Base-by-base conservation (phyloP, 2,888 invertebrate species). In the Parapristionchus giblindavisi region DNA sequence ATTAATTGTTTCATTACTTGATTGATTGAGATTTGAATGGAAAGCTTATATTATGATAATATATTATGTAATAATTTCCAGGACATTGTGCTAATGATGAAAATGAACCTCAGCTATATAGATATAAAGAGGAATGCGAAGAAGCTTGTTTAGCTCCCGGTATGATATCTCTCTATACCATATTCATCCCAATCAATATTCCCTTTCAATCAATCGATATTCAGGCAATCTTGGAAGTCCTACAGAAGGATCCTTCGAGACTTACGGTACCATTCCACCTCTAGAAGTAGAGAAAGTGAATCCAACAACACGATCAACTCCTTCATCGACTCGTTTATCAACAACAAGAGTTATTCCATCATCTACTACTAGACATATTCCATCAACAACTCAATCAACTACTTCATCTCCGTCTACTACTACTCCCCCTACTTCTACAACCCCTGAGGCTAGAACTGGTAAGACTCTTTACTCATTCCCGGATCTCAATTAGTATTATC, bases 81-180 rank as follows among this genome's bases (percentile, higher is more conserved):
- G 87, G 87, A 61, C 88, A 88, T 75, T 88, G 88, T 75, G 85
- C 84, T n/a, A 81, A 76, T 24, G 87, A 87, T 75, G 82, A 81
- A n/a, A 78, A 76, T 58, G 87, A 88, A 58, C 86, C 87, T 11
- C 79, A 80, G 72, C 78, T 88, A n/a, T 88, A 83, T 81, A 84
- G 88, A 4, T 88, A 88, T 81, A 87, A 88, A 79, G 87, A 87
- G 70, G 87, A 87, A 77, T 88, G 88, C 77, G 87, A 87, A 77
- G 84, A 87, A 74, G 80, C 85, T 38, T 88, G 88, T 68, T 77
- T 84, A 43, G 76, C 77, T 65, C 52, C 63, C n/a, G 63, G 74
- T 63, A 48, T 11, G 43, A 14, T 8, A 43, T 17, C 32, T 14
- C 32, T n/a, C 60, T 11, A 6, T 56, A 34, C 4, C 34, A 5